Percentiles rank a stretch among this genome's conserved stretches.
Conservation (phyloP, 2,113 vertebrate genomes). For the Thymallus thymallus region DNA sequence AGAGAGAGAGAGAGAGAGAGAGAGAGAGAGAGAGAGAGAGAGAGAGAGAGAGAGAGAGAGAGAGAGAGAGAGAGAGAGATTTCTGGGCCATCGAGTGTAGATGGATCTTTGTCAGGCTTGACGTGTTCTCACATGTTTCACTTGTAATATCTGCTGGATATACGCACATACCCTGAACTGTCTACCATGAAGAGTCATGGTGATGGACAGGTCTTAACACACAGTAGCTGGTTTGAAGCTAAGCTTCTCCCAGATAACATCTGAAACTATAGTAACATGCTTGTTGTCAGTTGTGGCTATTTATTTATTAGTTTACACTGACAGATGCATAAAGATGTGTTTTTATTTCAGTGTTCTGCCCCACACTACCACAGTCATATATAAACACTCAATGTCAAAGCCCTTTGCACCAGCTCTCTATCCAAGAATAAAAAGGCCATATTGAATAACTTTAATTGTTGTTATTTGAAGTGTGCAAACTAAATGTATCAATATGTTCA, state of each 20-base stretch:
- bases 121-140: too few species aligned
- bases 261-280: neutral
- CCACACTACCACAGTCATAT: neutral
- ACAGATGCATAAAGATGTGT: neutral
- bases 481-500: conserved; percentile 34
- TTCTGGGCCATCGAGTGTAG: too few species aligned
- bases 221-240: neutral
- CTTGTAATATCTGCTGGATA: too few species aligned
- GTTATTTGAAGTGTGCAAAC: conserved; percentile 39
- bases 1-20: neutral
- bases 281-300: neutral
- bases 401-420: conserved; percentile 54
- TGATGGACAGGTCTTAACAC: neutral
- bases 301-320: neutral
- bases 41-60: neutral
- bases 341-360: neutral
- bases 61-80: too few species aligned
- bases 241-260: neutral
- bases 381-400: conserved; percentile 13
- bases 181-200: too few species aligned
- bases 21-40: neutral
- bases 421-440: conserved; percentile 59
- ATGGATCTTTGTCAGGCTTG: too few species aligned
- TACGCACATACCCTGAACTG: too few species aligned
- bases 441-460: conserved; percentile 46